These are phyloP conservation scores for Cichladusa arquata DNA, from an alignment of 2,113 vertebrate species.

Conservation along the genomic window DNA sequence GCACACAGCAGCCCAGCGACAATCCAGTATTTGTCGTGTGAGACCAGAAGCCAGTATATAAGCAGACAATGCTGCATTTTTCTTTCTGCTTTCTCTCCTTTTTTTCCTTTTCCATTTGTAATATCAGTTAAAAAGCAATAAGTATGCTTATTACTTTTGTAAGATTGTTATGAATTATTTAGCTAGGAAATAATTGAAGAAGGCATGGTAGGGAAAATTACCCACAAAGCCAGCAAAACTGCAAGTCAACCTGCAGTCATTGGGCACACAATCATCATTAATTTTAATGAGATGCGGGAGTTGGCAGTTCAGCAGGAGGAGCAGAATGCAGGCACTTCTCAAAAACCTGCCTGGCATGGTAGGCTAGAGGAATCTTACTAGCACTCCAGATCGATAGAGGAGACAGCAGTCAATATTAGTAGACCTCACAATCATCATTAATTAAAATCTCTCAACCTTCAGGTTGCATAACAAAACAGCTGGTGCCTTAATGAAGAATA, in stretches of 20 bases:
- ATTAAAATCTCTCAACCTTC: slow-evolving; percentile 45
- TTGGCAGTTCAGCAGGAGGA: neutral
- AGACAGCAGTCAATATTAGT: slow-evolving; percentile 58
- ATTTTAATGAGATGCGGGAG: slow-evolving; percentile 63
- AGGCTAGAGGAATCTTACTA: slow-evolving; percentile 56
- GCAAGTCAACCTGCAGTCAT: neutral
- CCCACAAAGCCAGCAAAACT: slow-evolving; percentile 40
- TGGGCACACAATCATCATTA: slow-evolving; percentile 30
- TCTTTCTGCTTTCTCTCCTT: neutral
- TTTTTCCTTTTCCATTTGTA: neutral
- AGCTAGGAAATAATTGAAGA: slow-evolving; percentile 40
- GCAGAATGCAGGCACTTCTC: neutral
- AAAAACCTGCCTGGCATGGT: neutral
- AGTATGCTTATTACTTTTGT: slow-evolving; percentile 14
- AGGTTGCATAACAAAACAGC: slow-evolving; percentile 60
- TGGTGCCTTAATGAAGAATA: neutral
- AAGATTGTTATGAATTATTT: slow-evolving; percentile 60
- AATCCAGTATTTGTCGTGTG: neutral
- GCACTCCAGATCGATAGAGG: slow-evolving; percentile 61
- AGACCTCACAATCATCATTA: slow-evolving; percentile 58
- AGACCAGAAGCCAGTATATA: neutral
- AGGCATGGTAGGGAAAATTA: slow-evolving; percentile 16
- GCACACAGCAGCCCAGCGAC: neutral
- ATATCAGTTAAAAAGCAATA: slow-evolving; percentile 28
- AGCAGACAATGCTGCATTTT: neutral